Evolutionary conservation across 2,888 invertebrate species (phyloP).

Genomic region (Notodonta ziczac): DNA sequence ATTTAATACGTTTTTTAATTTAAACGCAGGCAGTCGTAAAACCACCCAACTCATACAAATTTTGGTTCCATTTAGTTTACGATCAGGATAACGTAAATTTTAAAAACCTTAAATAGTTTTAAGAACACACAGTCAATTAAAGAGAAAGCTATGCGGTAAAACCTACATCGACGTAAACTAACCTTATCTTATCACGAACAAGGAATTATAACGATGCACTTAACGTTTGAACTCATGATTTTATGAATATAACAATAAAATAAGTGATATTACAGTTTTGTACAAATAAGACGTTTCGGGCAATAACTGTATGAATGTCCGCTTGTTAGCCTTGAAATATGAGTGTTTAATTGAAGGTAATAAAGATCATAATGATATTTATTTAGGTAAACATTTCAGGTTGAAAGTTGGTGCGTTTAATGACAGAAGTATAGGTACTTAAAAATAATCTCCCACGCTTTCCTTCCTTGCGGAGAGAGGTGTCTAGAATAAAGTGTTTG

Average conservation of each 20-base stretch:
- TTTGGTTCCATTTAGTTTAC: conserved; percentile 57
- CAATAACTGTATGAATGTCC: conserved; percentile 38
- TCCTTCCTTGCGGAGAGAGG: neutral
- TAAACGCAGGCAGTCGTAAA: conserved; percentile 34
- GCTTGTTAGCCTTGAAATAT: conserved; percentile 24
- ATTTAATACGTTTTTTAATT: conserved; percentile 34
- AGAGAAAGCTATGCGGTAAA: conserved; percentile 59
- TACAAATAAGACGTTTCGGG: conserved; percentile 54
- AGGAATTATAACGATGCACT: conserved; percentile 55
- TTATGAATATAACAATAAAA: conserved; percentile 60
- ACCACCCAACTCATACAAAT: conserved; percentile 37
- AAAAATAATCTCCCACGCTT: neutral
- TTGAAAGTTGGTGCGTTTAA: no score
- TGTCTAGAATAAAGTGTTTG: no score
- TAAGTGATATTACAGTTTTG: conserved; percentile 54
- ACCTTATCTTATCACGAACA: conserved; percentile 62
- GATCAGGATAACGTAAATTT: conserved; percentile 55
- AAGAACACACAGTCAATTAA: conserved; percentile 67
- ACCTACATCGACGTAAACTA: conserved; percentile 54
- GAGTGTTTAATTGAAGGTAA: conserved; percentile 37
- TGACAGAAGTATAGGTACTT: neutral
- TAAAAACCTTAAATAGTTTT: conserved; percentile 59
- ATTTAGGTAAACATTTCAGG: neutral
- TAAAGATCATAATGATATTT: neutral
- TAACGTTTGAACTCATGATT: conserved; percentile 49